Evolutionary conservation across 2,797 vertebrate genomes (phyloP), one percentile per base, ranked within the genome.

Genomic region (Dallia pectoralis): DNA sequence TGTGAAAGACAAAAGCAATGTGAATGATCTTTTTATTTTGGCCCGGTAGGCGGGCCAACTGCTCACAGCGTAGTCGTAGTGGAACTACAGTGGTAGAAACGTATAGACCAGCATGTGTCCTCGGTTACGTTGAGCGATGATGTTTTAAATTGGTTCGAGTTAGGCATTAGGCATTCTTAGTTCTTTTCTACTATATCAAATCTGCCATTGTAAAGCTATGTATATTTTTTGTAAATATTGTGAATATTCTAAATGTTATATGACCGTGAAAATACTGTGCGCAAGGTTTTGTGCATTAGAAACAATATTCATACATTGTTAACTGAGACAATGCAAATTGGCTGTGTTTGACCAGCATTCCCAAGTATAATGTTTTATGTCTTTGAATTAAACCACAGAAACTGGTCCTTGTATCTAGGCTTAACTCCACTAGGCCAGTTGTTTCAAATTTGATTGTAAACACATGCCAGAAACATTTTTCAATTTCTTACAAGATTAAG

Each of bases 351-450:
- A 22, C 53, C 22, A 19, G 22, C 25, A 59, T 59, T 59, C 53
- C 53, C 22, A 59, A 27, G 25, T 25, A 59, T 77, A 77, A 84
- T 86, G 73, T 82, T 88, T 89, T 59, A 59, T 59, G 22, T 59
- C 25, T 59, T 9, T 56, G 12, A 44, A 47, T 59, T 15, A 67
- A 67, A 67, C 36, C 66, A 40, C 33, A 19, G 47, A 48, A 67
- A 36, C 11, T 36, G 44, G 40, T 22, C 36, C 3, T 32, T 32
- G 29, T 25, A 22, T 67, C n/a, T 48, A 40, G 33, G 66, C 16
- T 12, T 12, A 18, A 67, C 40, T 47, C 33, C 62, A 64, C 62
- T 64, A 64, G 53, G 4, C 51, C 51, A 53, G 51, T 19, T 22
- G 53, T 56, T 56, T 59, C 12, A 25, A 59, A 25, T 59, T 12